Evolutionary conservation across 2,888 invertebrate species (phyloP).

Genomic region (Synergus itoensis): DNA sequence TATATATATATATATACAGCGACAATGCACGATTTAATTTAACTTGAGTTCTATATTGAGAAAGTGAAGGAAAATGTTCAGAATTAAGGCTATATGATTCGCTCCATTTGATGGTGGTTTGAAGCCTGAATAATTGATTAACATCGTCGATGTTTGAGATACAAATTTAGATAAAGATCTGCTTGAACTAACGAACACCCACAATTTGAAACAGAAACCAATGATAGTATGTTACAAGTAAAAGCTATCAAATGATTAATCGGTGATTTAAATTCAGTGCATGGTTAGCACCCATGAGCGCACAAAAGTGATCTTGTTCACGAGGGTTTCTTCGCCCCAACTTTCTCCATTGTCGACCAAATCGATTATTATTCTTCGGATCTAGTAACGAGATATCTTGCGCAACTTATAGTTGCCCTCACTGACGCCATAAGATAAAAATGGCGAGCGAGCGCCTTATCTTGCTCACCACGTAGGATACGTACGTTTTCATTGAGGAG

Average conservation of each 20-base stretch:
- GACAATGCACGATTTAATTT: no score
- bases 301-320: constrained; percentile 58
- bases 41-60: not conserved
- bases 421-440: constrained; percentile 44
- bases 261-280: constrained; percentile 50
- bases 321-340: constrained; percentile 63
- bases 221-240: not conserved
- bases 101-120: not conserved
- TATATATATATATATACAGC: no score
- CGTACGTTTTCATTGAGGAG: constrained; percentile 5
- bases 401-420: constrained; percentile 49
- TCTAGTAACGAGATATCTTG: constrained; percentile 56
- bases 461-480: constrained; percentile 22
- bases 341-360: constrained; percentile 73
- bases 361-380: constrained; percentile 68
- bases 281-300: constrained; percentile 57
- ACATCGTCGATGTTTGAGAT: not conserved
- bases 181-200: constrained; percentile 1
- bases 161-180: not conserved
- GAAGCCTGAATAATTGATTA: not conserved
- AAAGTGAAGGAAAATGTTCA: not conserved
- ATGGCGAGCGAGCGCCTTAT: constrained; percentile 40
- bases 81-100: not conserved
- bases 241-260: constrained; percentile 44
- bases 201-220: not conserved